Conservation (phyloP, 2,113 vertebrate genomes). For the Melanerpes formicivorus region DNA sequence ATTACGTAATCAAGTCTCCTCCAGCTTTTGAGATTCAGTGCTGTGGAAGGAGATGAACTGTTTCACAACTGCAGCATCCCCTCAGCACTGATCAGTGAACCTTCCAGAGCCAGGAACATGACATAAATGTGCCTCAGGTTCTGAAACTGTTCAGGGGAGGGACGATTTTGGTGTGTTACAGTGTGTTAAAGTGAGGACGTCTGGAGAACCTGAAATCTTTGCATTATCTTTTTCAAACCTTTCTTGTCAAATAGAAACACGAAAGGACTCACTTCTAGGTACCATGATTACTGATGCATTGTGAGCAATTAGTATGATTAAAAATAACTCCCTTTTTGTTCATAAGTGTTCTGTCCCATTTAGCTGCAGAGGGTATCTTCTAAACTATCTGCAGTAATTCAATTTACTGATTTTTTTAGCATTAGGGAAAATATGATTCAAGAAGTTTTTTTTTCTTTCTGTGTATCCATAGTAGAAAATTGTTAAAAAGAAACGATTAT, state of each 20-base stretch:
- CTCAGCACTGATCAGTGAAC: neutral
- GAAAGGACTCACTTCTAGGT: neutral
- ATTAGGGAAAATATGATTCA: neutral
- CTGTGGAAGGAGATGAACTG: neutral
- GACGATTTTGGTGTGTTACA: neutral
- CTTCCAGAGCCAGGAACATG: neutral
- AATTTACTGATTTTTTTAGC: neutral
- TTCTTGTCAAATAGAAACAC: neutral
- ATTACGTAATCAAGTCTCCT: neutral
- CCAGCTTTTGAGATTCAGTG: neutral
- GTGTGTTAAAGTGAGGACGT: neutral
- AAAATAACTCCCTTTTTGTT: neutral
- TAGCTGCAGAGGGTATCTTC: neutral
- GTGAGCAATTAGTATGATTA: neutral
- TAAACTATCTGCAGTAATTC: neutral
- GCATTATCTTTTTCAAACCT: neutral
- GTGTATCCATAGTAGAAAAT: neutral
- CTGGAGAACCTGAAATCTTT: neutral
- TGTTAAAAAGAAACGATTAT: neutral
- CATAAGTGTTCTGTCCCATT: neutral
- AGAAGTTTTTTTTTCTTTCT: neutral
- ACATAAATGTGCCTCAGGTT: neutral
- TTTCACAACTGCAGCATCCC: neutral
- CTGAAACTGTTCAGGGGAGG: neutral
- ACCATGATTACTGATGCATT: neutral